Base-by-base conservation (phyloP, 1,140 invertebrate species). In the Scaptomyza graminum region DNA sequence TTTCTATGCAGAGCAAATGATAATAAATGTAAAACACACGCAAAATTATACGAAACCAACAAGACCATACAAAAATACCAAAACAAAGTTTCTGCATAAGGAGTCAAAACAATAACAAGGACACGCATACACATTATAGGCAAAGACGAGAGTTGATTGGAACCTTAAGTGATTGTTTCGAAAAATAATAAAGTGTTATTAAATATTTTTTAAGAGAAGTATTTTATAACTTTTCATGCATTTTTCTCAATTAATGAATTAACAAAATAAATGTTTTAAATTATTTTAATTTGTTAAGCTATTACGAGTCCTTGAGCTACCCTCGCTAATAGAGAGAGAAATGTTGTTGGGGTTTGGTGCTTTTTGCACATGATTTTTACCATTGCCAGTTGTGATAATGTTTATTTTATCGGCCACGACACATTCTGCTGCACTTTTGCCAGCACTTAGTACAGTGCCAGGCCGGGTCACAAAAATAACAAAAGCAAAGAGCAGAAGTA, bases 401-500 rank as follows among this genome's bases (percentile, higher is more conserved):
- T 87, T 87, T 87, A 87, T 87, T 82, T 88, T 87, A 87, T 87
- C 82, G 82, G 82, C 82, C 82, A 87, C 82, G 83, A 87, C 82
- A 87, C 82, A 87, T 87, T 87, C 83, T 88, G 83, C 83, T 87
- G 83, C 83, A 88, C 83, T 87, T 83, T 87, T 88, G 83, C 79
- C 84, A 87, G 82, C 82, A 87, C 82, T 87, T 87, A 87, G 82
- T 74, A 68, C 62, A 66, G 74, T 67, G 83, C 68, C 71, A 57
- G 76, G 79, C 71, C 54, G 83, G 79, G 83, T 88, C 82, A 87
- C 82, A 71, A 46, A 55, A 80, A 74, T 56, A 77, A 59, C 46
- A 68, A 37, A 49, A 76, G 72, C 73, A 72, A 47, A 52, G 55
- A 55, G 55, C 54, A 63, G 51, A 44, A 60, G 43, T 9, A 61